Conservation (phyloP, 1,140 invertebrate genomes). For the Pectinophora gossypiella region DNA sequence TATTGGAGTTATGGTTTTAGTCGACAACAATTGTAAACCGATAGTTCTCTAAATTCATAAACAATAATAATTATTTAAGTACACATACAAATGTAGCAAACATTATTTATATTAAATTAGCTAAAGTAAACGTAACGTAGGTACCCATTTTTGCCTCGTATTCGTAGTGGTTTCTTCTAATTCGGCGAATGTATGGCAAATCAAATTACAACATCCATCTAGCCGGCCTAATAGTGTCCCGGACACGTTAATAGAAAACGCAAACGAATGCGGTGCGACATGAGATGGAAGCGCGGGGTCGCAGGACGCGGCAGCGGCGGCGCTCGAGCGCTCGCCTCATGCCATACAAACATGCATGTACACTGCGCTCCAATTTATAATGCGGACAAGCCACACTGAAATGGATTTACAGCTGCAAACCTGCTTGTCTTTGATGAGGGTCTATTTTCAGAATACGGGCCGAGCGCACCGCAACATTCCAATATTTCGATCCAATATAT, state of each 20-base stretch:
- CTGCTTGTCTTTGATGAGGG: conserved; percentile 74
- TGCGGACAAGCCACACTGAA: conserved; percentile 69
- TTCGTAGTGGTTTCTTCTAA: conserved; percentile 31
- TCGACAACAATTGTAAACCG: too few species aligned
- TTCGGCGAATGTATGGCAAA: conserved; percentile 50
- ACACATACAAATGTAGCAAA: background rate
- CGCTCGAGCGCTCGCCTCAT: conserved; percentile 14
- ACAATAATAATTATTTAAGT: background rate
- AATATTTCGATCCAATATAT: conserved; percentile 71
- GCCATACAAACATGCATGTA: conserved; percentile 27
- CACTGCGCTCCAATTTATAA: conserved; percentile 64
- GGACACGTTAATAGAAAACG: conserved; percentile 63
- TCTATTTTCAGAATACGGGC: conserved; percentile 67
- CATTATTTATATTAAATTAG: background rate
- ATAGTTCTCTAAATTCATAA: background rate
- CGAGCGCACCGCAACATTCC: conserved; percentile 68
- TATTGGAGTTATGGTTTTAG: too few species aligned
- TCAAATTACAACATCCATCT: conserved; percentile 62
- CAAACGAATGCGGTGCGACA: conserved; percentile 51
- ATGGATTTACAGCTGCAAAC: conserved; percentile 74
- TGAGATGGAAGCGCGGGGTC: conserved; percentile 42
- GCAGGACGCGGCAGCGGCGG: conserved; percentile 28
- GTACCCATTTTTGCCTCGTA: background rate
- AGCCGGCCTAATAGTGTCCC: conserved; percentile 47
- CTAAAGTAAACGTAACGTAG: background rate